phyloP scores from a whole-genome alignment of 1,140 invertebrate species.

The Solenopsis fugax region DNA sequence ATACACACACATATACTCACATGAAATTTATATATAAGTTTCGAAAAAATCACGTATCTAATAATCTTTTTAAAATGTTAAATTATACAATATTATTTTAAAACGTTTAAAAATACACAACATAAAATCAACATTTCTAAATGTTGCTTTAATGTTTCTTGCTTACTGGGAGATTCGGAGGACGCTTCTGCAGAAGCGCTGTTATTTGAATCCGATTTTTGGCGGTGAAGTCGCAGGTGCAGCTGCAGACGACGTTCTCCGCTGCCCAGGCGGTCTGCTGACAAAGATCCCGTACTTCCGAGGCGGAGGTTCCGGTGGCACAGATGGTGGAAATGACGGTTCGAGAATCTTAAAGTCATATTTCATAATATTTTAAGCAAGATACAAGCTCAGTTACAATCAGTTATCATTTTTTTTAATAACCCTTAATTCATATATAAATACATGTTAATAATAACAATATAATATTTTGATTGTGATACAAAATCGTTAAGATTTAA shows the following conservation, averaged over 20 bases:
- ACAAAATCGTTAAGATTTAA: background rate
- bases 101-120: no score
- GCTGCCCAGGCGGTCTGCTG: slow-evolving; percentile 76
- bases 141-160: no score
- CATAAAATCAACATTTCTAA: no score
- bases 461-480: background rate
- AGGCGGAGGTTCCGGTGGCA: slow-evolving; percentile 76
- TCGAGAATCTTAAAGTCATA: slow-evolving; percentile 75
- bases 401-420: background rate
- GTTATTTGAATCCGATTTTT: slow-evolving; percentile 81
- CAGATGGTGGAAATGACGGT: slow-evolving; percentile 78
- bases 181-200: slow-evolving; percentile 74
- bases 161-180: slow-evolving; percentile 56
- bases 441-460: background rate
- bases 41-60: no score
- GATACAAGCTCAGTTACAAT: background rate
- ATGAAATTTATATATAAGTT: no score
- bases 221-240: slow-evolving; percentile 46
- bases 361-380: background rate
- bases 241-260: slow-evolving; percentile 52
- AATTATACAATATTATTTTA: no score
- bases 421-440: background rate
- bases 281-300: slow-evolving; percentile 82
- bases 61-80: no score
- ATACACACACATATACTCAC: no score